Conservation (phyloP, 1,140 invertebrate genomes). For the Drosophila sulfurigaster region DNA sequence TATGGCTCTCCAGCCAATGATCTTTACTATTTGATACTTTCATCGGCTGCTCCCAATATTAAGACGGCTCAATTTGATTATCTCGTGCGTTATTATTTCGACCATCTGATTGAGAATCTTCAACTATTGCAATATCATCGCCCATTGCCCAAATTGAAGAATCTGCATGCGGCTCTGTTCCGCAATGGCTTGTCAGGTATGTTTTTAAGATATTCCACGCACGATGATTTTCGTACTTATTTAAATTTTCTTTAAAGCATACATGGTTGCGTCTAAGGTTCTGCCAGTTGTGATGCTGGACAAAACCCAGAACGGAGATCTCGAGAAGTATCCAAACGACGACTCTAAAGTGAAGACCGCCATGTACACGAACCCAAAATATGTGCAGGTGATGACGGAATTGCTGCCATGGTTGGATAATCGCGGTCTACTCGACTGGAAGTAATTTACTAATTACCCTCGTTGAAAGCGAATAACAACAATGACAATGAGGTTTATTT, state of each 20-base stretch:
- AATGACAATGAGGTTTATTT: conserved; percentile 60
- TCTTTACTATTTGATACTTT: conserved; percentile 78
- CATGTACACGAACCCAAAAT: conserved; percentile 80
- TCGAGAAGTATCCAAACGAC: conserved; percentile 59
- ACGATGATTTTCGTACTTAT: neutral
- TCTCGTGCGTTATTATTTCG: conserved; percentile 74
- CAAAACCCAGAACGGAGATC: conserved; percentile 55
- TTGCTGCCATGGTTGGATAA: conserved; percentile 82
- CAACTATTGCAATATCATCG: conserved; percentile 78
- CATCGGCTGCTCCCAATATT: conserved; percentile 70
- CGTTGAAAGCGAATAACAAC: conserved; percentile 60
- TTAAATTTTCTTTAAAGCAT: conserved; percentile 46
- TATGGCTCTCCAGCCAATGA: conserved; percentile 81
- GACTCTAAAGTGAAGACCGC: conserved; percentile 72
- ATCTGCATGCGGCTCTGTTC: conserved; percentile 66
- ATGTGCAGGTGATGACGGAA: conserved; percentile 72
- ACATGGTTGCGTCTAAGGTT: conserved; percentile 78
- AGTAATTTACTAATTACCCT: conserved; percentile 46
- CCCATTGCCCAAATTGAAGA: conserved; percentile 74
- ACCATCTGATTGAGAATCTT: conserved; percentile 72
- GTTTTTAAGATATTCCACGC: conserved; percentile 1
- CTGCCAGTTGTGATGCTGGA: conserved; percentile 78
- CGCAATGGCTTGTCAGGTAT: conserved; percentile 74
- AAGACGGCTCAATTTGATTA: conserved; percentile 74
- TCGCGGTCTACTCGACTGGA: conserved; percentile 79